These are phyloP conservation scores for Acronicta leporina DNA, from an alignment of 2,888 invertebrate genomes.

Conservation along the genomic window DNA sequence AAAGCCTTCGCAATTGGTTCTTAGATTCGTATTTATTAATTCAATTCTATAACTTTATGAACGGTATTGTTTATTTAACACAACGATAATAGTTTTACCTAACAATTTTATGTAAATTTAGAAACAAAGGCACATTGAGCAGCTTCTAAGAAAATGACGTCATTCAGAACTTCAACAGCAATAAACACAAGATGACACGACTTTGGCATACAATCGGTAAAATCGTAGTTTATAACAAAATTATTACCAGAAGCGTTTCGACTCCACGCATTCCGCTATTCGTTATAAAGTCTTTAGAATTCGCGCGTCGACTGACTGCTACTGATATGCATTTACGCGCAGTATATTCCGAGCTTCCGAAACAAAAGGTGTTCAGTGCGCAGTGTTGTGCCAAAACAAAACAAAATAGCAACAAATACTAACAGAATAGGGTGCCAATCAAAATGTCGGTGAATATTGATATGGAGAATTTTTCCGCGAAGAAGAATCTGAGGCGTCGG, in stretches of 20 bases:
- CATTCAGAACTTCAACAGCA: slow-evolving; percentile 32
- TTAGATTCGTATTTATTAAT: not conserved
- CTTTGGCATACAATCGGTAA: slow-evolving; percentile 51
- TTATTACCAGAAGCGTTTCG: slow-evolving; percentile 51
- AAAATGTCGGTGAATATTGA: slow-evolving; percentile 83
- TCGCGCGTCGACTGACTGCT: slow-evolving; percentile 73
- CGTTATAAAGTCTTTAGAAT: slow-evolving; percentile 72
- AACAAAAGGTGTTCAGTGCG: slow-evolving; percentile 77
- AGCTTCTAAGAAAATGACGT: slow-evolving; percentile 24
- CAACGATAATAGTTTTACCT: not conserved
- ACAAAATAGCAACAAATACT: slow-evolving; percentile 43
- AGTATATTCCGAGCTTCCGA: slow-evolving; percentile 80
- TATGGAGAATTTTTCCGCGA: slow-evolving; percentile 81
- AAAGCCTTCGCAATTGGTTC: not conserved
- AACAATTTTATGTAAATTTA: slow-evolving; percentile 13
- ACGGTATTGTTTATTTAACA: not conserved
- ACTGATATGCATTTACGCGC: slow-evolving; percentile 84
- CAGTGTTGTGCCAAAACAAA: slow-evolving; percentile 42
- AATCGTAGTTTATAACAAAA: slow-evolving; percentile 46
- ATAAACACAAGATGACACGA: slow-evolving; percentile 52
- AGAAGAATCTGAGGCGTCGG: slow-evolving; percentile 83
- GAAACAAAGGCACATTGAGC: slow-evolving; percentile 18
- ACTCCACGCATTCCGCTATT: slow-evolving; percentile 72
- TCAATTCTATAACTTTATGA: not conserved
- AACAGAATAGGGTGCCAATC: slow-evolving; percentile 53